Percentiles rank a stretch among this genome's conserved stretches.
These are phyloP conservation scores for Triplophysa tibetana DNA, from an alignment of 2,113 vertebrate genomes.

Conservation along the genomic window DNA sequence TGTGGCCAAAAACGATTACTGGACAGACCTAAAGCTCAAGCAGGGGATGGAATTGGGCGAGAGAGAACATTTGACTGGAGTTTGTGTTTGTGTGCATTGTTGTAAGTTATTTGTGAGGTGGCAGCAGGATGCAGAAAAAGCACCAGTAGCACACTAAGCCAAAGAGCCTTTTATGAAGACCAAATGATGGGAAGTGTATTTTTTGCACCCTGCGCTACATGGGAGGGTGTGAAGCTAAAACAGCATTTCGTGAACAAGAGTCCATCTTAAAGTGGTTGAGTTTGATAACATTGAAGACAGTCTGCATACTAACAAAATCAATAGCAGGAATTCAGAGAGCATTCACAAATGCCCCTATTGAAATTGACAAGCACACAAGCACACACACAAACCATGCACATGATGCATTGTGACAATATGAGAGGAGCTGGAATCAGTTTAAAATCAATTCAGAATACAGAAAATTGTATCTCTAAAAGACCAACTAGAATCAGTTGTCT, in stretches of 20 bases:
- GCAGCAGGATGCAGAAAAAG: not conserved
- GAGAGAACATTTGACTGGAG: not conserved
- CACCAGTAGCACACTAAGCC: constrained; percentile 19
- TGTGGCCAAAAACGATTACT: constrained; percentile 18
- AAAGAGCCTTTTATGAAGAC: not conserved
- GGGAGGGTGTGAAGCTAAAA: not conserved
- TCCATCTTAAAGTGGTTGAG: not conserved
- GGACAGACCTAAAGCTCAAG: constrained; percentile 21
- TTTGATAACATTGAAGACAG: not conserved
- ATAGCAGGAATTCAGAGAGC: not conserved
- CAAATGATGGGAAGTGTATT: constrained; percentile 3
- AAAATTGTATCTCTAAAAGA: no score
- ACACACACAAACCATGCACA: no score
- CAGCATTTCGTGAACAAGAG: not conserved
- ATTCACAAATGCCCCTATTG: no score
- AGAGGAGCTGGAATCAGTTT: no score
- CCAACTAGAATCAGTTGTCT: no score
- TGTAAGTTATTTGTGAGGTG: not conserved
- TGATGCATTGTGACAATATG: no score
- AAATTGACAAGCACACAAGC: no score
- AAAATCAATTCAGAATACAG: no score
- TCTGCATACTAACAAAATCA: not conserved
- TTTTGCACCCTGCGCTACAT: not conserved
- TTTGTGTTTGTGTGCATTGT: constrained; percentile 25
- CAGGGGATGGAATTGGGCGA: not conserved